Percentiles rank a stretch among this genome's conserved stretches.
These are phyloP conservation scores for Sternotherus odoratus DNA, from an alignment of 2,797 vertebrate genomes.

Conservation along the genomic window DNA sequence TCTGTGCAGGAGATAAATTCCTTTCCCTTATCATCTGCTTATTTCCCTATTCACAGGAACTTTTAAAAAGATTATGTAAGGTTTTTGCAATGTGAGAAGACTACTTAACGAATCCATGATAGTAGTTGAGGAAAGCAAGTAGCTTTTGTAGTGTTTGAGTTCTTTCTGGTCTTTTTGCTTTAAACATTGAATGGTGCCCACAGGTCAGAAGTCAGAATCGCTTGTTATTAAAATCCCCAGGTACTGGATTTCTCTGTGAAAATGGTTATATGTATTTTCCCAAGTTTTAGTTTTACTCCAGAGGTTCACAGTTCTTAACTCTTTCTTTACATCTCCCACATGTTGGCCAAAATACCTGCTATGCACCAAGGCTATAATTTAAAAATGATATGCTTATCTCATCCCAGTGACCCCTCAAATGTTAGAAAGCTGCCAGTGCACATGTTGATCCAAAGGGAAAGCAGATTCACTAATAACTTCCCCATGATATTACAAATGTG, in stretches of 20 bases:
- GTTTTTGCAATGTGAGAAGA: background rate
- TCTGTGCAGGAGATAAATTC: background rate
- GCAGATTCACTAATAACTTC: fast-evolving
- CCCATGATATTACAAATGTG: slow-evolving; percentile 16
- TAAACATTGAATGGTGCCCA: background rate
- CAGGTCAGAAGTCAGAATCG: background rate
- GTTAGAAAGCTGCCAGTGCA: slow-evolving; percentile 5
- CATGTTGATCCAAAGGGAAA: slow-evolving; percentile 39
- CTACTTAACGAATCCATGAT: background rate
- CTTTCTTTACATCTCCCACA: slow-evolving; percentile 10
- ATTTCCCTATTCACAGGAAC: background rate
- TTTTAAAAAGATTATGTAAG: background rate
- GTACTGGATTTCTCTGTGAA: background rate
- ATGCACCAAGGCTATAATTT: slow-evolving; percentile 3
- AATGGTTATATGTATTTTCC: background rate
- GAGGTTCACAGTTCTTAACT: slow-evolving; percentile 7
- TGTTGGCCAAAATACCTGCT: background rate
- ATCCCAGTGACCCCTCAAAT: background rate
- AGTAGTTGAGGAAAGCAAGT: background rate
- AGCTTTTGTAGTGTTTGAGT: background rate
- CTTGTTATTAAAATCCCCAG: background rate
- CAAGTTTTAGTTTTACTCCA: background rate
- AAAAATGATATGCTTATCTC: slow-evolving; percentile 21
- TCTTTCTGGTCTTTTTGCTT: background rate
- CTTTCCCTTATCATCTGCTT: background rate